phyloP scores from a whole-genome alignment of 2,888 invertebrate species.

The Eupithecia pulchellata region DNA sequence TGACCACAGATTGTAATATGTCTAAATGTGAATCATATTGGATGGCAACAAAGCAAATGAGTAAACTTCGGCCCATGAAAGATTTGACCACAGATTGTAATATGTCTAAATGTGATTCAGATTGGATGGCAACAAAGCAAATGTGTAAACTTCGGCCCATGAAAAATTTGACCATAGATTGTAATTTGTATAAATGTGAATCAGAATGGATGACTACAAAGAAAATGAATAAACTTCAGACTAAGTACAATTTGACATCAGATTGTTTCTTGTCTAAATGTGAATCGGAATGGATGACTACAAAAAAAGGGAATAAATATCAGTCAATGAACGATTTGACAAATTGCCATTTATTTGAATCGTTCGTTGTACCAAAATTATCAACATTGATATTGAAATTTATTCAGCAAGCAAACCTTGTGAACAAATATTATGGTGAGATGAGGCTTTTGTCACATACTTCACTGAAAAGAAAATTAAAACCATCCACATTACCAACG shows the following conservation, averaged over 20 bases:
- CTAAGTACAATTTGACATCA: neutral
- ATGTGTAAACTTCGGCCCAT: neutral
- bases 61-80: neutral
- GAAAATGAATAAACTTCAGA: neutral
- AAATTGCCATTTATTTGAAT: neutral
- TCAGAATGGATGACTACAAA: neutral
- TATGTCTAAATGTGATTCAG: conserved; percentile 7
- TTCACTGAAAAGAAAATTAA: conserved; percentile 36
- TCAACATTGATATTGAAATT: conserved; percentile 24
- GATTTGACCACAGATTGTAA: neutral
- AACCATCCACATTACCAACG: conserved; percentile 2
- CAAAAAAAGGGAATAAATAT: neutral
- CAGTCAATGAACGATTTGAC: neutral
- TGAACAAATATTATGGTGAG: conserved; percentile 9
- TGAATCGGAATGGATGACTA: conserved; percentile 3
- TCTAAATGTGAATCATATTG: conserved; percentile 21
- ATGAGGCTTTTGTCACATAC: conserved; percentile 5
- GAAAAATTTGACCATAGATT: neutral
- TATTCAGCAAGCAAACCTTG: conserved; percentile 28
- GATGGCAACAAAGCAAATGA: conserved; percentile 29
- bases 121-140: conserved; percentile 34
- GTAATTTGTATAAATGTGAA: neutral
- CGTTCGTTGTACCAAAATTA: conserved; percentile 25
- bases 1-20: neutral
- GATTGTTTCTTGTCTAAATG: neutral